Conservation (phyloP, 2,113 vertebrate species). For the Chaetodon trifascialis region DNA sequence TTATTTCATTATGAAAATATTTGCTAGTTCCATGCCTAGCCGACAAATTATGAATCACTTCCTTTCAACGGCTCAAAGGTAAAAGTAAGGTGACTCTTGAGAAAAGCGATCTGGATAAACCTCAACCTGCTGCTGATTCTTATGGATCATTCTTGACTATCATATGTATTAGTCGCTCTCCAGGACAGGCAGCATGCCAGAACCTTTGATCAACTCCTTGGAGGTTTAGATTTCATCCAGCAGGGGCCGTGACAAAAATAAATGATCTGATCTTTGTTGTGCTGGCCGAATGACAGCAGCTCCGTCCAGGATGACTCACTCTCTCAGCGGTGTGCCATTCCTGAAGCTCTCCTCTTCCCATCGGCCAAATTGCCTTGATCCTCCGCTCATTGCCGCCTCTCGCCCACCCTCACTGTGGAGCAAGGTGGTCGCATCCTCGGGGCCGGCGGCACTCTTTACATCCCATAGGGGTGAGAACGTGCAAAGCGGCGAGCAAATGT, state of each 20-base stretch:
- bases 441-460: slow-evolving; percentile 68
- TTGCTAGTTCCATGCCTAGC: neutral
- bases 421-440: slow-evolving; percentile 70
- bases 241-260: slow-evolving; percentile 75
- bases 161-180: slow-evolving; percentile 56
- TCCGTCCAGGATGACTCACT: slow-evolving; percentile 78
- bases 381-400: slow-evolving; percentile 64
- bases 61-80: neutral
- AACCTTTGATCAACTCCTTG: slow-evolving; percentile 69
- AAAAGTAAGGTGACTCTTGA: neutral
- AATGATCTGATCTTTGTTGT: slow-evolving; percentile 77
- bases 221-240: slow-evolving; percentile 71
- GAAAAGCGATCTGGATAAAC: slow-evolving; percentile 10
- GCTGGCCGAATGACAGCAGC: slow-evolving; percentile 76
- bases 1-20: neutral
- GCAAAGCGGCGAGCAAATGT: slow-evolving; percentile 80
- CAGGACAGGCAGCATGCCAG: slow-evolving; percentile 52
- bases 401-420: slow-evolving; percentile 45
- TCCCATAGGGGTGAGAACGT: slow-evolving; percentile 81
- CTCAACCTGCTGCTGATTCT: slow-evolving; percentile 21
- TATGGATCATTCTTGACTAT: slow-evolving; percentile 51
- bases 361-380: slow-evolving; percentile 77
- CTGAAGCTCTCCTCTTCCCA: slow-evolving; percentile 64
- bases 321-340: slow-evolving; percentile 68
- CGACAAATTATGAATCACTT: neutral